A percentile compares a stretch with the other conserved stretches of the same genome.
Evolutionary conservation across 2,113 vertebrate genomes (phyloP).

Genomic region (Bettongia penicillata): DNA sequence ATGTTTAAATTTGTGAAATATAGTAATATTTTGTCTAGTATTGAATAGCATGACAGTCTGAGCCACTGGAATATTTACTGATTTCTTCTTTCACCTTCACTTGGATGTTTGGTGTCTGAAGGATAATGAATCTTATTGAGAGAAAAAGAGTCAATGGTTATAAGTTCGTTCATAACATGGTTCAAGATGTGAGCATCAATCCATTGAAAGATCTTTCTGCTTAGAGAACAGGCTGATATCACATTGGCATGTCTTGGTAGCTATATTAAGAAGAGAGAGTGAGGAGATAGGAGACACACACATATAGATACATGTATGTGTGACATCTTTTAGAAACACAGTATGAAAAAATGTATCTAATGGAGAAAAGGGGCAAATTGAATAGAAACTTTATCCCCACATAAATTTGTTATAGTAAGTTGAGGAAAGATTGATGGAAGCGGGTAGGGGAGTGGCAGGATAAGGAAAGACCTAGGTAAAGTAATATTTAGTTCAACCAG

Average conservation of each 20-base stretch:
- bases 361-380: neutral
- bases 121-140: neutral
- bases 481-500: neutral
- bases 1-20: neutral
- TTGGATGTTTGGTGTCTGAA: neutral
- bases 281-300: neutral
- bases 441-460: accelerated
- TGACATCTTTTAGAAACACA: neutral
- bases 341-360: neutral
- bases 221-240: neutral
- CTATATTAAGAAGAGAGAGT: neutral
- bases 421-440: neutral
- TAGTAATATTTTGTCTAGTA: neutral
- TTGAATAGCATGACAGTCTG: neutral
- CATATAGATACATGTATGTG: neutral
- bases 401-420: neutral
- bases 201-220: neutral
- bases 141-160: neutral
- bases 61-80: neutral
- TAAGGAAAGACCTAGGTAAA: neutral
- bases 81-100: neutral
- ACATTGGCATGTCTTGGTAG: neutral
- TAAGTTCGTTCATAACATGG: neutral
- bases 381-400: neutral
- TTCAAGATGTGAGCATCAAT: neutral